Percentiles rank a stretch among this genome's conserved stretches.
phyloP scores from a whole-genome alignment of 2,797 vertebrate genomes.

The Poeciliopsis gracilis region DNA sequence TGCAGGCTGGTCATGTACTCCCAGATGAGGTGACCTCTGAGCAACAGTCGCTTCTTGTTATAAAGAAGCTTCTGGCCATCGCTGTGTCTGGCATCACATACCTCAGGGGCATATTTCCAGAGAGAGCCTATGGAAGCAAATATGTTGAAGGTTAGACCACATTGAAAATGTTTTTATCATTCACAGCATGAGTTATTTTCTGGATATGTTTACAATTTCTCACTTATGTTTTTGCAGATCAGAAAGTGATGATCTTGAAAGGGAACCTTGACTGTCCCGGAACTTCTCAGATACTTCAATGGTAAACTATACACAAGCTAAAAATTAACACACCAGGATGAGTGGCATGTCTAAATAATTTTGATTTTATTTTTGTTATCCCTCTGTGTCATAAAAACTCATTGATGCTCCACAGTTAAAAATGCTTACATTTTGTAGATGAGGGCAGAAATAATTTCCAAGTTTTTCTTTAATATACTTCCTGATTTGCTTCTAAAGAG shows the following conservation, averaged over 20 bases:
- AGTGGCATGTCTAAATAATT: background rate
- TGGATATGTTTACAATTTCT: background rate
- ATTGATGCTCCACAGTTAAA: background rate
- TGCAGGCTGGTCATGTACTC: constrained; percentile 79
- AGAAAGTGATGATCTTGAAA: constrained; percentile 91
- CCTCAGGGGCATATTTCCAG: constrained; percentile 92
- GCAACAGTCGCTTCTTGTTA: constrained; percentile 86
- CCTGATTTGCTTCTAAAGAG: background rate
- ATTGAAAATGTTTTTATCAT: background rate
- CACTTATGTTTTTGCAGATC: constrained; percentile 75
- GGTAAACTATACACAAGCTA: constrained; percentile 71
- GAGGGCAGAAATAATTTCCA: background rate
- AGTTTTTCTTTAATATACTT: background rate
- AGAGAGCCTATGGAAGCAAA: constrained; percentile 88
- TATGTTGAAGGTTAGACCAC: constrained; percentile 86
- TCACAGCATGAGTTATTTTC: background rate
- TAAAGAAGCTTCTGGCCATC: constrained; percentile 90
- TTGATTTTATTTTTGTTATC: background rate
- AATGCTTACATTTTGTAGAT: background rate
- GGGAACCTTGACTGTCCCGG: constrained; percentile 90
- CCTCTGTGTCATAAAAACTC: background rate
- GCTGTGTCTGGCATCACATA: constrained; percentile 92
- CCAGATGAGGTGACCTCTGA: constrained; percentile 80
- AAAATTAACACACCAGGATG: background rate
- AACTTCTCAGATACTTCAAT: constrained; percentile 89